phyloP scores from a whole-genome alignment of 2,113 vertebrate genomes.

The Etheostoma spectabile region DNA sequence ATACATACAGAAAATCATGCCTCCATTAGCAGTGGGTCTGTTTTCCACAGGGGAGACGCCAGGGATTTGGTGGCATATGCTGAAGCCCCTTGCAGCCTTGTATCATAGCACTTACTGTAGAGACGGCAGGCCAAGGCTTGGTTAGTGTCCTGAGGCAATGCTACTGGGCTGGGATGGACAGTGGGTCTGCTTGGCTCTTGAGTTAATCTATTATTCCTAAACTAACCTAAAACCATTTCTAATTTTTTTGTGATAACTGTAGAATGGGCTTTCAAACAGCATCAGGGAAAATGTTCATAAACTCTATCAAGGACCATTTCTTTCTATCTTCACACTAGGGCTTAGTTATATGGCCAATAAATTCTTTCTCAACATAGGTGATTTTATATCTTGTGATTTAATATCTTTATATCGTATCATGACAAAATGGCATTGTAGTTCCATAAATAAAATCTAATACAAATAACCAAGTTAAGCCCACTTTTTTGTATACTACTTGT shows the following conservation, averaged over 20 bases:
- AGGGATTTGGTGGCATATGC: slow-evolving; percentile 86
- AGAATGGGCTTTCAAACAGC: slow-evolving; percentile 8
- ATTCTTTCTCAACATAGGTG: too few species aligned
- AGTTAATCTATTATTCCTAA: slow-evolving; percentile 47
- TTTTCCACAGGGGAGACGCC: slow-evolving; percentile 82
- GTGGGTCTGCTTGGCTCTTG: slow-evolving; percentile 43
- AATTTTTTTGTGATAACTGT: slow-evolving; percentile 30
- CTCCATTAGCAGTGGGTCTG: slow-evolving; percentile 83
- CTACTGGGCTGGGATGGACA: slow-evolving; percentile 68
- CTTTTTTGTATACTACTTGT: too few species aligned
- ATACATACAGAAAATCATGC: slow-evolving; percentile 58
- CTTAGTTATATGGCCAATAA: too few species aligned
- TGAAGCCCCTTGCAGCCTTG: slow-evolving; percentile 84
- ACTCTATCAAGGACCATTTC: neutral
- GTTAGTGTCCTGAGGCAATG: slow-evolving; percentile 83
- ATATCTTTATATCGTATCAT: too few species aligned
- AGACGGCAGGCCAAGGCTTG: slow-evolving; percentile 79
- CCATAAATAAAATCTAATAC: too few species aligned
- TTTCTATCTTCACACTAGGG: neutral
- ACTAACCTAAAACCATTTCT: slow-evolving; percentile 55
- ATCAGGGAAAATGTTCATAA: slow-evolving; percentile 13
- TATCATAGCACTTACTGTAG: slow-evolving; percentile 87
- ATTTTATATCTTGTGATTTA: too few species aligned
- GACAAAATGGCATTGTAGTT: too few species aligned
- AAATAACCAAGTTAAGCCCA: too few species aligned